Evolutionary conservation across 1,140 invertebrate species (phyloP).

Genomic region (Trinorchestia longiramus): DNA sequence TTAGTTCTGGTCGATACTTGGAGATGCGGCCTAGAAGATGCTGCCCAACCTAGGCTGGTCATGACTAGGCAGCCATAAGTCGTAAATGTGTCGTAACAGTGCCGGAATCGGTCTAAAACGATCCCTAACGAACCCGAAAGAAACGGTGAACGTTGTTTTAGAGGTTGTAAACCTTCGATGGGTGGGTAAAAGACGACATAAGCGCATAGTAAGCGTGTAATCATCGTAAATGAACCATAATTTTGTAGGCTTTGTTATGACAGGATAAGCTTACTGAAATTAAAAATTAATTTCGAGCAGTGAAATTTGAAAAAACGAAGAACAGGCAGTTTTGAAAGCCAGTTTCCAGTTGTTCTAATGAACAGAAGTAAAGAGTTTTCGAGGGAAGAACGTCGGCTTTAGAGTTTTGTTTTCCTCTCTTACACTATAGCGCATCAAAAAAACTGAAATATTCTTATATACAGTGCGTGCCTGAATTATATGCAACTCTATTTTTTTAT

Average conservation of each 20-base stretch:
- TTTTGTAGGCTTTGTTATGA: not conserved
- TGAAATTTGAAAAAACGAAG: no score
- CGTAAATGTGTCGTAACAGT: not conserved
- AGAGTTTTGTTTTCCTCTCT: no score
- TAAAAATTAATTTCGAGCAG: no score
- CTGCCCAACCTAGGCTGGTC: not conserved
- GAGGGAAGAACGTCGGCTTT: no score
- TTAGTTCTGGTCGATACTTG: not conserved
- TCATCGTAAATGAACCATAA: not conserved
- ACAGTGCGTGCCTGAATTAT: no score
- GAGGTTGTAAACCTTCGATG: not conserved
- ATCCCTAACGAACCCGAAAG: slow-evolving; percentile 6
- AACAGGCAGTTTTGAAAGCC: no score
- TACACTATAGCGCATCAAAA: no score
- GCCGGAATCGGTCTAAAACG: slow-evolving; percentile 5
- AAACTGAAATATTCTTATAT: no score
- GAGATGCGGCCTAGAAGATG: not conserved
- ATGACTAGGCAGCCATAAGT: not conserved
- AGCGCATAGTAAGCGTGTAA: not conserved
- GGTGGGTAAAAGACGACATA: not conserved
- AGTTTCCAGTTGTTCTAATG: no score
- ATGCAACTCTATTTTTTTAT: no score
- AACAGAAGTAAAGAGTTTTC: no score
- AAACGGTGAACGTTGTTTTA: not conserved
- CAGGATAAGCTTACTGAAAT: not conserved